Evolutionary conservation across 2,797 vertebrate genomes (phyloP), one percentile per base, ranked within the genome.

Genomic region (Cuculus canorus): DNA sequence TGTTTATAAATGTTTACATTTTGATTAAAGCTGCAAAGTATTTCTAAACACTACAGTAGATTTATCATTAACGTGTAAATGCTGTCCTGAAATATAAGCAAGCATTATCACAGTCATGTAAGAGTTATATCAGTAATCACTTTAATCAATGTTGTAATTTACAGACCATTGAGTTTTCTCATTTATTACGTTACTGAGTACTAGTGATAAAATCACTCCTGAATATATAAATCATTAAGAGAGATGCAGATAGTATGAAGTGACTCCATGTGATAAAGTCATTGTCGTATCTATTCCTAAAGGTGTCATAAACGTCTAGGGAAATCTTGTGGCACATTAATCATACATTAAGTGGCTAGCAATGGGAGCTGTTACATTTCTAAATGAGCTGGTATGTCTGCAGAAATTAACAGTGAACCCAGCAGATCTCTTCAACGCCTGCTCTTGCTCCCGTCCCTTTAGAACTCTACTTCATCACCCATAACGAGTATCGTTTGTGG

Each of bases 71-170:
- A 95, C 92, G 81, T 88, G 95, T 95, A 95, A 96, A 97, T 90
- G 91, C 88, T 83, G 85, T 69, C 96, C 92, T 41, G 75, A 93
- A 97, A 94, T 93, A 94, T 35, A 96, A 96, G 92, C 92, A 72
- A 90, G 90, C 71, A 90, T 97, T 96, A 97, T 92, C 96, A 94
- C 66, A 95, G 97, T 61, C 83, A 13, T 96, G 97, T 95, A 88
- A 93, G 94, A 94, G 96, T 92, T 93, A 87, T 93, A 97, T 82
- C 96, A 85, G 95, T 95, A 91, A 96, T 97, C 97, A 73, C 96
- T 93, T 95, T 97, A 97, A 98, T 98, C 98, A 98, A 95, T 97
- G 97, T 96, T 97, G 97, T 96, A 96, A 98, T 97, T 97, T 96
- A 97, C 97, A 97, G 97, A 93, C 96, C 97, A 97, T 96, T 98